phyloP scores from a whole-genome alignment of 1,140 invertebrate species.

The Melitaea cinxia region DNA sequence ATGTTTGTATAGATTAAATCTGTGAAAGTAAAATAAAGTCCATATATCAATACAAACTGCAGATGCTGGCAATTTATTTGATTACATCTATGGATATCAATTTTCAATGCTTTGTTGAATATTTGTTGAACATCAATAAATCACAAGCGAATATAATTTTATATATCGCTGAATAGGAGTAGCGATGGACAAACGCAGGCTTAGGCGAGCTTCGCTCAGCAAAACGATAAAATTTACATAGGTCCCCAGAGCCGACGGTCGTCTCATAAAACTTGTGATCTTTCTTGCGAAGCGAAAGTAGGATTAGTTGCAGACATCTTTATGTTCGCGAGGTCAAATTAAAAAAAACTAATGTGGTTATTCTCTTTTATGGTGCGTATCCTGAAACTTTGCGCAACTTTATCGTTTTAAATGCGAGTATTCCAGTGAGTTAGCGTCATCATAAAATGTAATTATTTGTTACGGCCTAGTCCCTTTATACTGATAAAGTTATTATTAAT shows the following conservation, averaged over 20 bases:
- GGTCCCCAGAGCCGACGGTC: slow-evolving; percentile 18
- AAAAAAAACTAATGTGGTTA: slow-evolving; percentile 8
- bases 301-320: slow-evolving; percentile 10
- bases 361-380: background rate
- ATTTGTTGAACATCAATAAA: slow-evolving; percentile 4
- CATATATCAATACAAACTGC: slow-evolving; percentile 1
- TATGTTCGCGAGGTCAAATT: background rate
- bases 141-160: background rate
- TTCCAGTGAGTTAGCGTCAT: no score
- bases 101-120: slow-evolving; percentile 8
- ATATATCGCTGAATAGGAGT: slow-evolving; percentile 16
- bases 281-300: slow-evolving; percentile 4
- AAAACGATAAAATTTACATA: slow-evolving; percentile 57
- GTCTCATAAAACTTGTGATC: slow-evolving; percentile 19
- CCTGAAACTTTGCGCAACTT: background rate
- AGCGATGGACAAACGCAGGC: background rate
- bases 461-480: no score
- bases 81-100: slow-evolving; percentile 7
- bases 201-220: slow-evolving; percentile 11
- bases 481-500: no score
- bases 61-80: slow-evolving; percentile 5
- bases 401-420: background rate
- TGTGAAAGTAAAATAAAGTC: background rate
- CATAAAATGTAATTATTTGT: no score
- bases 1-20: background rate